Evolutionary conservation across 2,888 invertebrate genomes (phyloP), one percentile per base, ranked within the genome.

Genomic region (Heliconius cydno): DNA sequence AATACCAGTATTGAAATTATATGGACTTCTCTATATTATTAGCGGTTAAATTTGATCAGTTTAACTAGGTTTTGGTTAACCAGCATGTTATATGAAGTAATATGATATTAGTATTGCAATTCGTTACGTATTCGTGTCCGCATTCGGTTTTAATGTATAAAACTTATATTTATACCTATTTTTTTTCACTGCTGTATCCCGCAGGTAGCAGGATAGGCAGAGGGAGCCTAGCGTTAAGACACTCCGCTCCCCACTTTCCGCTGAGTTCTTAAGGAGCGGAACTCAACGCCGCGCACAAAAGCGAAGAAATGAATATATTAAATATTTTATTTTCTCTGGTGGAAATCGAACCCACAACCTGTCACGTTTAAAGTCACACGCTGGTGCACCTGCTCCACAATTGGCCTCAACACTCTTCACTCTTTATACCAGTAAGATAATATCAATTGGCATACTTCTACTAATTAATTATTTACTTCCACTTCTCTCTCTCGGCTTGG

Each of bases 11-110:
- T 73, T 15, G 34, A n/a, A 73, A 73, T 60, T 60, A 75, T 65
- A 75, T 28, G 19, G 19, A 73, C 73, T 60, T 66, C 19, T 75
- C 41, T 41, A 5, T 66, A 65, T 46, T 65, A 66, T 75, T 46
- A 66, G 75, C 41, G 75, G 75, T 75, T 75, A 75, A 19, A 75
- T 75, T 75, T 30, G 75, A 75, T 75, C 46, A 46, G 66, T 28
- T 22, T 25, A 46, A 41, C 66, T 12, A 38, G 63, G 28, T 65
- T 65, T 65, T 66, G 75, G 66, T 13, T 75, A 46, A 66, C 75
- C 75, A 65, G 41, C 12, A 46, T 25, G n/a, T 28, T 65, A 28
- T 65, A 41, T 46, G 22, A 66, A 25, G 22, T 73, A n/a, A 73
- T 73, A n/a, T 41, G 41, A 66, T 66, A 38, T 75, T 75, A 66